A percentile compares a stretch with the other conserved stretches of the same genome.
phyloP scores from a whole-genome alignment of 2,888 invertebrate genomes.

The Tachina grossa region DNA sequence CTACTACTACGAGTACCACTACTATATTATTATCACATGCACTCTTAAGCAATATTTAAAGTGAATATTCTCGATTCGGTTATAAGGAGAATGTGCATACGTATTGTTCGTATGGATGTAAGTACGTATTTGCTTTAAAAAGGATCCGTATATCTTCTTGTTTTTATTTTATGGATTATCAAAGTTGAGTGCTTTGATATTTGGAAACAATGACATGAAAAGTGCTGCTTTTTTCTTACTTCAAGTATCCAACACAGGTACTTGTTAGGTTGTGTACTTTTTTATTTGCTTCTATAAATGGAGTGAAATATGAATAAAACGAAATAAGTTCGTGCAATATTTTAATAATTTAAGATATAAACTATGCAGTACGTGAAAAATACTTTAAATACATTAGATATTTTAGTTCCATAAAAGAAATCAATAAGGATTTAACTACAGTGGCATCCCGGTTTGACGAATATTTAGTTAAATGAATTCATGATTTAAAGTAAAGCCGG shows the following conservation, averaged over 20 bases:
- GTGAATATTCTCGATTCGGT: constrained; percentile 36
- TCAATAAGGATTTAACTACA: too few species aligned
- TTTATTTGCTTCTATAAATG: constrained; percentile 28
- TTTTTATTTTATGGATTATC: constrained; percentile 55
- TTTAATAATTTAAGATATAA: too few species aligned
- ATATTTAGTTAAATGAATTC: too few species aligned
- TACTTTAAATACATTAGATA: too few species aligned
- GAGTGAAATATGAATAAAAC: constrained; percentile 5
- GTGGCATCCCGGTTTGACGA: too few species aligned
- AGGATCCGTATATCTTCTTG: constrained; percentile 20
- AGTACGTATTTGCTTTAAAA: constrained; percentile 16
- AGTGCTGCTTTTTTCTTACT: constrained; percentile 59
- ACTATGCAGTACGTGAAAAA: too few species aligned
- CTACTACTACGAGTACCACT: neutral
- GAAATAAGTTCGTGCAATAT: too few species aligned
- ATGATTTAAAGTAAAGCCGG: too few species aligned
- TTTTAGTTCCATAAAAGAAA: too few species aligned
- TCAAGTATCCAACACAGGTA: constrained; percentile 43
- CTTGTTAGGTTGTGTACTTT: constrained; percentile 65
- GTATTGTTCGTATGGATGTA: neutral
- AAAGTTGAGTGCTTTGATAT: constrained; percentile 66
- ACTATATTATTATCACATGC: neutral
- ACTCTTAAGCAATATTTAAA: constrained; percentile 16
- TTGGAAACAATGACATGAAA: constrained; percentile 67
- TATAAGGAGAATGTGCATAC: neutral